Evolutionary conservation across 1,140 invertebrate species (phyloP).

Genomic region (Cydia strobilella): DNA sequence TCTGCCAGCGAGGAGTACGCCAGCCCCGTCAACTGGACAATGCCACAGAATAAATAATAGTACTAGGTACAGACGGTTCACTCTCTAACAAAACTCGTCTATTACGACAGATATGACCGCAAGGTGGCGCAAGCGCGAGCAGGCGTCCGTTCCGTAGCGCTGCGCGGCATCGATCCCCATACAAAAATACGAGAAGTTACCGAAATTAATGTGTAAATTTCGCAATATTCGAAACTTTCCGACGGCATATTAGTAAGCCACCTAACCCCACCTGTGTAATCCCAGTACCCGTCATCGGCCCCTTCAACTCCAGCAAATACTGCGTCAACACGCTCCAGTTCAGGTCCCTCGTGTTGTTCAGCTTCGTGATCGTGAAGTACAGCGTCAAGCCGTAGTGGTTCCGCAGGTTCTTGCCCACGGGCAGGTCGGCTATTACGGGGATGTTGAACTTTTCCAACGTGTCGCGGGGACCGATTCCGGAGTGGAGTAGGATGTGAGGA

Average conservation of each 20-base stretch:
- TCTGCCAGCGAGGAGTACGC: slow-evolving; percentile 81
- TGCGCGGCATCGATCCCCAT: no score
- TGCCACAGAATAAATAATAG: no score
- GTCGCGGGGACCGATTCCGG: slow-evolving; percentile 84
- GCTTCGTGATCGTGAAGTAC: slow-evolving; percentile 65
- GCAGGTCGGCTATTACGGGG: slow-evolving; percentile 82
- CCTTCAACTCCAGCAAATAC: slow-evolving; percentile 80
- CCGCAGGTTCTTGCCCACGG: slow-evolving; percentile 86
- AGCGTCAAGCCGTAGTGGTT: slow-evolving; percentile 85
- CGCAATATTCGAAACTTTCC: not conserved
- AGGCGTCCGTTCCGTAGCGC: no score
- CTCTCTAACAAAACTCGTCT: no score
- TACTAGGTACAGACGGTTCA: no score
- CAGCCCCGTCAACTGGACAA: slow-evolving; percentile 79
- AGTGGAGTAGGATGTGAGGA: slow-evolving; percentile 84
- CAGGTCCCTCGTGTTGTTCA: slow-evolving; percentile 78
- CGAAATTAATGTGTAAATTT: no score
- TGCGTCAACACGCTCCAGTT: slow-evolving; percentile 80
- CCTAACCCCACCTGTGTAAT: slow-evolving; percentile 72
- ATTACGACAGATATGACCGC: no score
- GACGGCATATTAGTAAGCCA: not conserved
- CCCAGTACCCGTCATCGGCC: slow-evolving; percentile 82
- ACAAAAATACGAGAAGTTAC: no score
- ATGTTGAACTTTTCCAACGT: slow-evolving; percentile 82
- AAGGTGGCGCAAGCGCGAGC: no score